These are phyloP conservation scores for Dexiosoma caninum DNA, from an alignment of 2,888 invertebrate species.

Conservation along the genomic window DNA sequence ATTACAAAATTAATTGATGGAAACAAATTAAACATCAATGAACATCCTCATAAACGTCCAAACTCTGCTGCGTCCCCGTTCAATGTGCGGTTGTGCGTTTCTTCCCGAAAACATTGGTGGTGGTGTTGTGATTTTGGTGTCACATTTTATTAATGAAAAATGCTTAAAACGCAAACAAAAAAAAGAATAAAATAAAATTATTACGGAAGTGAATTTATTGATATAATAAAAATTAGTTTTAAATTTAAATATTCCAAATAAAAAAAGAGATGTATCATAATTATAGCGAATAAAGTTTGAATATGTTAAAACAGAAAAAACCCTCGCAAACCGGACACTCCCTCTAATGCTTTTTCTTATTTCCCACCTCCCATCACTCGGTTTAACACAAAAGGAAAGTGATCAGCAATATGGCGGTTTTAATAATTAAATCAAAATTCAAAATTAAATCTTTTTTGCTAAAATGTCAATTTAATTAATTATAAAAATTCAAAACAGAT, in stretches of 20 bases:
- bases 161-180: constrained; percentile 11
- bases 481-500: too few relatives aligned
- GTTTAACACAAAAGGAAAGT: neutral
- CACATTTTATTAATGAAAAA: constrained; percentile 38
- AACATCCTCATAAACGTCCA: neutral
- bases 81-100: constrained; percentile 20
- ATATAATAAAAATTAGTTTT: constrained; percentile 9
- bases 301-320: neutral
- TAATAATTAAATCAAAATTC: too few relatives aligned
- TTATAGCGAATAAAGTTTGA: constrained; percentile 29
- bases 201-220: constrained; percentile 58
- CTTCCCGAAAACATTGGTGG: constrained; percentile 45
- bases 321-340: neutral
- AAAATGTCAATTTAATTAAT: too few relatives aligned
- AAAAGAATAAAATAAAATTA: too few relatives aligned
- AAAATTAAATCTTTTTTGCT: too few relatives aligned
- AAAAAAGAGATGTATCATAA: constrained; percentile 54
- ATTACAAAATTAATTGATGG: neutral
- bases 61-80: constrained; percentile 26
- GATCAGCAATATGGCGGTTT: constrained; percentile 38
- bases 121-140: constrained; percentile 47
- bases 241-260: too few relatives aligned
- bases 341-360: constrained; percentile 12
- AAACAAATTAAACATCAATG: constrained; percentile 1
- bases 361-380: neutral